Evolutionary conservation across 1,140 invertebrate species (phyloP).

Genomic region (Musca domestica): DNA sequence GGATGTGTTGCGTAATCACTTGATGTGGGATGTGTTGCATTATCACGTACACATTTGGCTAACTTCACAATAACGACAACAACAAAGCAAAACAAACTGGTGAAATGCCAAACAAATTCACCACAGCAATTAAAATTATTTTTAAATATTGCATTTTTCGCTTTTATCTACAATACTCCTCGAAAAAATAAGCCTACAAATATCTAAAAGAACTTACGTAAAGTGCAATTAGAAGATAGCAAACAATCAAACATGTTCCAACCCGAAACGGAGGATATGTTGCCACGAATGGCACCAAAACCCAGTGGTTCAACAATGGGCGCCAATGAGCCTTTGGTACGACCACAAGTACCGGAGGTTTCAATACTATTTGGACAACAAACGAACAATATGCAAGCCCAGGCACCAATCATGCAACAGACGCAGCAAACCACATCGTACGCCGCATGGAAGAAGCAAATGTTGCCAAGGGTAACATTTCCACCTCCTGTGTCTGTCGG

Average conservation of each 20-base stretch:
- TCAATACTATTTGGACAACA: constrained; percentile 43
- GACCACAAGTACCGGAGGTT: constrained; percentile 44
- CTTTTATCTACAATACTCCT: too few relatives aligned
- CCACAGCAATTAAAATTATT: too few relatives aligned
- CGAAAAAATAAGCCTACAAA: too few relatives aligned
- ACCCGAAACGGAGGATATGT: constrained; percentile 48
- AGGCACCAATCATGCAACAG: constrained; percentile 5
- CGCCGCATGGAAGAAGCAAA: constrained; percentile 47
- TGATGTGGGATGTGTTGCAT: too few relatives aligned
- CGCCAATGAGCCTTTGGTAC: constrained; percentile 29
- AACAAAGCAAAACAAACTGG: too few relatives aligned
- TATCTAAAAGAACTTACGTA: too few relatives aligned
- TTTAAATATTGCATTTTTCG: too few relatives aligned
- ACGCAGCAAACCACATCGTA: constrained; percentile 29
- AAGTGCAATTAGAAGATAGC: neutral
- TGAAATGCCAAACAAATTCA: too few relatives aligned
- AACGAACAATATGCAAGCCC: neutral
- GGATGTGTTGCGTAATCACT: too few relatives aligned
- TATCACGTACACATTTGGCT: too few relatives aligned
- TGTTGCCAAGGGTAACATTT: constrained; percentile 43
- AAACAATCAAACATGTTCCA: constrained; percentile 33
- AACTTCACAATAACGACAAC: too few relatives aligned
- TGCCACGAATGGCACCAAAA: constrained; percentile 41
- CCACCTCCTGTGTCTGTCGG: constrained; percentile 16
- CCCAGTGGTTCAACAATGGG: constrained; percentile 38